Percentiles rank a stretch among this genome's conserved stretches.
Evolutionary conservation across 2,113 vertebrate species (phyloP).

Genomic region (Etheostoma cragini): DNA sequence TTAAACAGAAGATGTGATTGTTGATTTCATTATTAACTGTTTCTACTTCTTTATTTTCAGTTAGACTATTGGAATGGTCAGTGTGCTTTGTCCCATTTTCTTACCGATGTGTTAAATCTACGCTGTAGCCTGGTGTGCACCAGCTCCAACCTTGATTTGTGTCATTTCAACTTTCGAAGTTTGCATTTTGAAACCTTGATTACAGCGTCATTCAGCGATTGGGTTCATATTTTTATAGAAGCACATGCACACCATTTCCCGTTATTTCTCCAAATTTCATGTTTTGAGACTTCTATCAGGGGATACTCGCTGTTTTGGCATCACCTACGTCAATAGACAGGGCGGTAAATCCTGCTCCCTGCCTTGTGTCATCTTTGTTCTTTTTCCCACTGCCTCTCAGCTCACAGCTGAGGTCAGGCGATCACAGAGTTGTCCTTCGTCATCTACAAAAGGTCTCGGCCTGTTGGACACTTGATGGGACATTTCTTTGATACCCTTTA

Average conservation of each 20-base stretch:
- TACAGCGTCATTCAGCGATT: too few relatives aligned
- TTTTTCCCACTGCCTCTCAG: not conserved
- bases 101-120: too few relatives aligned
- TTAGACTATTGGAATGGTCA: not conserved
- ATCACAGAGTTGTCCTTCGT: slow-evolving; percentile 16
- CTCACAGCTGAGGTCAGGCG: slow-evolving; percentile 10
- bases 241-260: too few relatives aligned
- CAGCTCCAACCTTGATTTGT: too few relatives aligned
- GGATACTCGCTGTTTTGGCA: not conserved
- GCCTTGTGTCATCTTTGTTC: not conserved
- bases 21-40: not conserved
- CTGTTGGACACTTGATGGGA: not conserved
- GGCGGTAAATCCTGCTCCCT: not conserved
- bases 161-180: too few relatives aligned
- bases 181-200: too few relatives aligned
- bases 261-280: too few relatives aligned
- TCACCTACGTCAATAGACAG: not conserved
- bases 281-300: not conserved
- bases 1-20: not conserved
- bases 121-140: too few relatives aligned
- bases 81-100: not conserved
- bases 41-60: not conserved
- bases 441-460: not conserved
- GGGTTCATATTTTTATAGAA: too few relatives aligned
- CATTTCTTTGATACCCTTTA: not conserved